Conservation (phyloP, 1,140 invertebrate species). For the Eriosoma lanigerum region DNA sequence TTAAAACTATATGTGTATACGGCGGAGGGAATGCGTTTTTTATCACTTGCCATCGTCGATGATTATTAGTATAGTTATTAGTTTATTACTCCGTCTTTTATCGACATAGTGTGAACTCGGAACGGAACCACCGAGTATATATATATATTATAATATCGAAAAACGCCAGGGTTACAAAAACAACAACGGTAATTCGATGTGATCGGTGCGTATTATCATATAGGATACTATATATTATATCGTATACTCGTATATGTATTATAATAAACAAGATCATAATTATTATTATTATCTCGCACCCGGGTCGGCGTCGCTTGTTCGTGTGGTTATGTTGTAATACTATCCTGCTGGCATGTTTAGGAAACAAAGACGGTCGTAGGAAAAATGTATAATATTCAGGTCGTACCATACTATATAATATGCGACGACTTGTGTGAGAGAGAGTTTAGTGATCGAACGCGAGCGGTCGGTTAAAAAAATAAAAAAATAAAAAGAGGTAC, state of each 20-base stretch:
- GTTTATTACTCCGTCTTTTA: background rate
- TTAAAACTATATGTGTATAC: too few species aligned
- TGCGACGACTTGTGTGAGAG: background rate
- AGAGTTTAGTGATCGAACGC: background rate
- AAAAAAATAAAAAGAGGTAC: background rate
- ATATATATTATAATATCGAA: too few species aligned
- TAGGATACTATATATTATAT: background rate
- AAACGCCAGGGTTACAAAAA: background rate
- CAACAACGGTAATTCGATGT: background rate
- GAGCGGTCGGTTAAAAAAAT: background rate
- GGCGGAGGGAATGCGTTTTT: background rate
- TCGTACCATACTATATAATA: background rate
- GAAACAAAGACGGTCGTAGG: slow-evolving; percentile 20
- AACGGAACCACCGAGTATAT: too few species aligned
- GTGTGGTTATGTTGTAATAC: slow-evolving; percentile 3
- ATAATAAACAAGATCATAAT: slow-evolving; percentile 24
- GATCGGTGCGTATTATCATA: background rate
- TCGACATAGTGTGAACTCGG: background rate
- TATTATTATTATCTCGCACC: slow-evolving; percentile 25
- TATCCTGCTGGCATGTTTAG: slow-evolving; percentile 9
- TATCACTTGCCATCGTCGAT: background rate
- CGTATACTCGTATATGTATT: too few species aligned
- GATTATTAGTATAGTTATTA: slow-evolving; percentile 5
- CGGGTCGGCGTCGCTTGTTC: background rate
- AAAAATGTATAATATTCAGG: slow-evolving; percentile 5